These are phyloP conservation scores for Cryptoprocta ferox DNA, from an alignment of 2,797 vertebrate species.

Conservation along the genomic window DNA sequence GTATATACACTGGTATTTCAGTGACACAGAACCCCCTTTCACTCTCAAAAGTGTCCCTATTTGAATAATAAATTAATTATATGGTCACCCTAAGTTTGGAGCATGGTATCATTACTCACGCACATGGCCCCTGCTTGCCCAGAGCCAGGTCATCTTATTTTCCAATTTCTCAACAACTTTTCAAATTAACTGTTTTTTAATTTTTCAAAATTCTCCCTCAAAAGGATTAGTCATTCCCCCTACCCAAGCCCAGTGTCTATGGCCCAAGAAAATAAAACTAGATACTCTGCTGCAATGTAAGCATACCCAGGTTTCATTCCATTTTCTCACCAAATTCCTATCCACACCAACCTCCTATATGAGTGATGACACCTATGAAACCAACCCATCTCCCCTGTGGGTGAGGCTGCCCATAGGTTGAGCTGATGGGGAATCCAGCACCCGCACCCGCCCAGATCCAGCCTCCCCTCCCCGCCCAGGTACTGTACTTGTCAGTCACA, in stretches of 20 bases:
- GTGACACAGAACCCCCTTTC: background rate
- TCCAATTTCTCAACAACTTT: constrained; percentile 25
- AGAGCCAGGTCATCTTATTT: background rate
- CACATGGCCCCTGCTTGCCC: background rate
- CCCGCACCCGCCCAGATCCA: too few species aligned
- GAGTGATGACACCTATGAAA: background rate
- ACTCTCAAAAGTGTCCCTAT: background rate
- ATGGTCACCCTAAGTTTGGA: background rate
- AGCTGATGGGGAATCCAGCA: background rate
- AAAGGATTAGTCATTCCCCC: background rate
- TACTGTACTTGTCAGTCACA: background rate
- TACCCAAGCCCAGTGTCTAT: background rate
- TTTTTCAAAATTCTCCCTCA: constrained; percentile 40
- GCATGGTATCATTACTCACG: background rate
- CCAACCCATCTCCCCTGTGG: background rate
- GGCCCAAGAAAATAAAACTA: constrained; percentile 16
- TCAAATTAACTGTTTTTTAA: background rate
- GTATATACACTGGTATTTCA: background rate
- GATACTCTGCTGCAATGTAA: background rate
- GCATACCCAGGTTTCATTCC: background rate
- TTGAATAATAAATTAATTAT: constrained; percentile 34
- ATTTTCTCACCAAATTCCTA: constrained; percentile 19
- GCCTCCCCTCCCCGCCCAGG: background rate
- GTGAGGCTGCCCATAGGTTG: background rate
- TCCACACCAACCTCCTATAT: background rate